Percentiles rank a stretch among this genome's conserved stretches.
These are phyloP conservation scores for Nomada ruficornis DNA, from an alignment of 2,888 invertebrate genomes.

Conservation along the genomic window DNA sequence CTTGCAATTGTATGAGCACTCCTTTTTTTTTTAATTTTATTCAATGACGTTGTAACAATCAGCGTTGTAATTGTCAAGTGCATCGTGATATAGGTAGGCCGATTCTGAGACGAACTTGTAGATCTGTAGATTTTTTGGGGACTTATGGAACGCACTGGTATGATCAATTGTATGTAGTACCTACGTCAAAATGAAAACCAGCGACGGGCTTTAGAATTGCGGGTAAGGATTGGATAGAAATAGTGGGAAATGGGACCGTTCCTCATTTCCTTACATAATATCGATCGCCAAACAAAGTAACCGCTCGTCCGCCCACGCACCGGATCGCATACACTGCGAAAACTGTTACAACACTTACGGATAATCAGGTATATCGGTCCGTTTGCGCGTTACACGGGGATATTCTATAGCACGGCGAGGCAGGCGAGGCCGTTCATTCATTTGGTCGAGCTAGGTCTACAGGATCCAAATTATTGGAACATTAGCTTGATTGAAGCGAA, in stretches of 20 bases:
- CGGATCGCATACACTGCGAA: slow-evolving; percentile 56
- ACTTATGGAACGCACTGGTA: too few species aligned
- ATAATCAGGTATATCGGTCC: slow-evolving; percentile 12
- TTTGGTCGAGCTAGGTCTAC: slow-evolving; percentile 77
- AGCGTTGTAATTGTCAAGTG: too few species aligned
- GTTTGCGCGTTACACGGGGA: slow-evolving; percentile 37
- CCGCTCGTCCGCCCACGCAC: slow-evolving; percentile 16
- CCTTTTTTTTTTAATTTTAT: too few species aligned
- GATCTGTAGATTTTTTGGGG: too few species aligned
- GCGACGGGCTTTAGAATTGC: too few species aligned
- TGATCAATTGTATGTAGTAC: too few species aligned
- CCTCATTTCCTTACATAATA: slow-evolving; percentile 27
- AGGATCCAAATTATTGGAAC: slow-evolving; percentile 82
- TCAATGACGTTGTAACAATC: too few species aligned
- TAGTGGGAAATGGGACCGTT: neutral
- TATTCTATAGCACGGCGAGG: slow-evolving; percentile 46
- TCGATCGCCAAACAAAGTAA: slow-evolving; percentile 24
- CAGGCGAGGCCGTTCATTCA: slow-evolving; percentile 79
- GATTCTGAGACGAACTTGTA: too few species aligned
- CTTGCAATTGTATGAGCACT: too few species aligned
- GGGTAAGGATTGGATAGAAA: neutral
- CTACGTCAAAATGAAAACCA: too few species aligned
- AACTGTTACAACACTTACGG: slow-evolving; percentile 36
- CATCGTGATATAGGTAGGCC: too few species aligned
- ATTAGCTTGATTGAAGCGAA: slow-evolving; percentile 83